phyloP scores from a whole-genome alignment of 1,140 invertebrate genomes.

The Drosophila kepulauana region DNA sequence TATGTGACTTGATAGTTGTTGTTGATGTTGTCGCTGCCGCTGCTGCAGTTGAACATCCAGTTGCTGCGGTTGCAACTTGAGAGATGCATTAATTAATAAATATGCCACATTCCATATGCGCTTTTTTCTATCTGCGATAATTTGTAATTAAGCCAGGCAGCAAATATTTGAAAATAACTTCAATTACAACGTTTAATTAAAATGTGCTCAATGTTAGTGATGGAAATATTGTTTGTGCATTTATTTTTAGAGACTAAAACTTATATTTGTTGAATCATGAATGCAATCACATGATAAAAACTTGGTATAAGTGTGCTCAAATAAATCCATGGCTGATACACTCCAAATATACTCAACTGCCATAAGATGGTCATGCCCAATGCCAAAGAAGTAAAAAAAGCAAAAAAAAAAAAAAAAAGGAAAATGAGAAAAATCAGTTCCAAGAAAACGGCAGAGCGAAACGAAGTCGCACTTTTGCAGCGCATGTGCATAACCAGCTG shows the following conservation, averaged over 20 bases:
- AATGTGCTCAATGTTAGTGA: no score
- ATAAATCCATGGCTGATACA: conserved; percentile 64
- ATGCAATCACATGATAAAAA: neutral
- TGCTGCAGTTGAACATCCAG: neutral
- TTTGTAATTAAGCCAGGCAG: conserved; percentile 59
- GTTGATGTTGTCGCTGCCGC: conserved; percentile 23
- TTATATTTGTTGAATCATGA: conserved; percentile 9
- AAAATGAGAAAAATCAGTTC: conserved; percentile 7
- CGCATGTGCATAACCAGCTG: conserved; percentile 71
- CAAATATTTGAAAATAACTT: no score
- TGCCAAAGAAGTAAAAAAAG: conserved; percentile 14
- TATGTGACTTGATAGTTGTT: conserved; percentile 43
- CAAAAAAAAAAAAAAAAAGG: conserved; percentile 18
- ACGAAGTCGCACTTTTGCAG: conserved; percentile 41
- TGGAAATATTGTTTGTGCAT: neutral
- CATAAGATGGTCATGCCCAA: conserved; percentile 12
- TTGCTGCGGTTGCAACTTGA: conserved; percentile 20
- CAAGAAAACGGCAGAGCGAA: conserved; percentile 21
- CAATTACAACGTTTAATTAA: no score
- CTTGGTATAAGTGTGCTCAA: conserved; percentile 29
- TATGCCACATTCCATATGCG: conserved; percentile 49
- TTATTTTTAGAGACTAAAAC: neutral
- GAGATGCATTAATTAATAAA: conserved; percentile 64
- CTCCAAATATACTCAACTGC: conserved; percentile 65
- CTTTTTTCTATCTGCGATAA: conserved; percentile 60